Evolutionary conservation across 2,888 invertebrate species (phyloP), one percentile per base, ranked within the genome.

Genomic region (Entomobrya multifasciata): DNA sequence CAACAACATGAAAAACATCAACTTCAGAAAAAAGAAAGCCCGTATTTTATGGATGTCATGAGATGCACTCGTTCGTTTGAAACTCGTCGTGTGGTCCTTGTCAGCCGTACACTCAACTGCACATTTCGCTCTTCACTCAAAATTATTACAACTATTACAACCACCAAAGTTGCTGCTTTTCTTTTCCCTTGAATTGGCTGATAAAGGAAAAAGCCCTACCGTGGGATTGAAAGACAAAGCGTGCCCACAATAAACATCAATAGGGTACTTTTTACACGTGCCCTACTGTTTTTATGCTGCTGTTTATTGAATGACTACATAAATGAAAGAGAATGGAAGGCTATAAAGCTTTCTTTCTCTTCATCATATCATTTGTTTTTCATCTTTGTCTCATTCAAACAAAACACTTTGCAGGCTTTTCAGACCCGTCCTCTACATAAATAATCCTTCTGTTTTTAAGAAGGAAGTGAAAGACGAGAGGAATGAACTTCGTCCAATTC

Each of bases 331-430:
- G 47, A 72, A 72, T 25, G 15, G 15, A 72, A 47, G 22, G 2
- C 8, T 20, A 22, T 20, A 25, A 8, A 22, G 3, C 8, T n/a
- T 57, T 4, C 22, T n/a, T 10, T n/a, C 20, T 8, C 27, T 72
- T 72, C 72, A 72, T 49, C 72, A 52, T 72, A 72, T 49, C 72
- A 72, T 72, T 72, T 72, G 47, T 49, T 72, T 15, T 72, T 47
- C 70, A 20, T 72, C 30, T 47, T 49, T 72, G 47, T 72, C 41
- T 67, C 41, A 67, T 36, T 67, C 41, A 67, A 0, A 67, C 67
- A 67, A 67, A 49, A 22, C 41, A 17, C 44, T 67, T 41, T n/a
- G 17, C 27, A 62, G n/a, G 15, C 36, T 36, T 30, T 41, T 20
- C 11, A 67, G 72, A 49, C 4, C 49, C 27, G 70, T 72, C 72